phyloP scores from a whole-genome alignment of 2,888 invertebrate species.

The Drosophila lacicola region DNA sequence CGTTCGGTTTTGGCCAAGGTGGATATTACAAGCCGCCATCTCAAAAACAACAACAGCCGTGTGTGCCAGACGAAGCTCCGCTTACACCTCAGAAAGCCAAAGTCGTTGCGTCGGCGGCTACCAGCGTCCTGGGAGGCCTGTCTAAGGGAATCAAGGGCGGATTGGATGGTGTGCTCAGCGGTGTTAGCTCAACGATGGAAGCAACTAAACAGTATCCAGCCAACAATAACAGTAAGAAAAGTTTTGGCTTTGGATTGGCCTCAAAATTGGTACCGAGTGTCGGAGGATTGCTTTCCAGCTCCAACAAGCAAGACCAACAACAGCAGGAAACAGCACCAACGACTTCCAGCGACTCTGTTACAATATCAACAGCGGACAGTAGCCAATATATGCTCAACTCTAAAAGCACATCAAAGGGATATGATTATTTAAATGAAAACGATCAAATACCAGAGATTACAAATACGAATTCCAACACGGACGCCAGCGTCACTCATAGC shows the following conservation, averaged over 20 bases:
- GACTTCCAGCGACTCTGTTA: conserved; percentile 8
- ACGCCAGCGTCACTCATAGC: conserved; percentile 21
- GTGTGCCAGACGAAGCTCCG: conserved; percentile 13
- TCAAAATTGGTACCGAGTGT: conserved; percentile 82
- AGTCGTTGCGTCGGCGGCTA: conserved; percentile 69
- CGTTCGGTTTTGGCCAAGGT: conserved; percentile 15
- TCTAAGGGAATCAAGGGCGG: conserved; percentile 83
- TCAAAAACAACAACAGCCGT: conserved; percentile 11
- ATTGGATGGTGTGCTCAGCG: conserved; percentile 79
- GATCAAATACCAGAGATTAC: conserved; percentile 1
- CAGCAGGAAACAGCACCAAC: conserved; percentile 22
- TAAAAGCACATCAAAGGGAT: conserved; percentile 8
- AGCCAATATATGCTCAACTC: neutral
- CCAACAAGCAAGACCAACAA: conserved; percentile 26
- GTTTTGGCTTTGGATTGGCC: conserved; percentile 80
- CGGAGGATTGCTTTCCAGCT: conserved; percentile 64
- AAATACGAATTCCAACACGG: conserved; percentile 13
- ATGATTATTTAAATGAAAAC: conserved; percentile 3
- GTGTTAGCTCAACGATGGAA: conserved; percentile 62
- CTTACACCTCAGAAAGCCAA: conserved; percentile 66
- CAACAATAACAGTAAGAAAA: conserved; percentile 49
- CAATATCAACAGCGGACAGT: conserved; percentile 6
- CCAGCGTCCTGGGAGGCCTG: conserved; percentile 77
- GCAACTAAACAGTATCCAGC: conserved; percentile 14
- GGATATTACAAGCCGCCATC: conserved; percentile 71